Base-by-base conservation (phyloP, 2,888 invertebrate genomes). In the Margaritifera margaritifera region DNA sequence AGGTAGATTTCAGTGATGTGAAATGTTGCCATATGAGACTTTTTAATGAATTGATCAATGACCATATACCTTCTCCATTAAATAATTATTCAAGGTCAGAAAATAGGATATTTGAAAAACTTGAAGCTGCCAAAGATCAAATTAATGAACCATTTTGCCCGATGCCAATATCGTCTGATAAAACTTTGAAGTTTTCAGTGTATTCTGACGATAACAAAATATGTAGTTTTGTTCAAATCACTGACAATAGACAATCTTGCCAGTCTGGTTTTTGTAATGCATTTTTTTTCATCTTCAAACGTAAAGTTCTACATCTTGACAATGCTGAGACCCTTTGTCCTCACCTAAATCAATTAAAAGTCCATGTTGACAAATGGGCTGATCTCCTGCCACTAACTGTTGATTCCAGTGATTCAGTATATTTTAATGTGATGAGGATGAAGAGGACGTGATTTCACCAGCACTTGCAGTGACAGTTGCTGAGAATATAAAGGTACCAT, bases 1-100 rank as follows among this genome's bases (percentile, higher is more conserved):
- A 60, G n/a, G 50, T 60, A 50, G 42, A 60, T 60, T 20, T 50
- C 6, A 50, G 0, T 18, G 50, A 60, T 25, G 25, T 50, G 20
- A 60, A 50, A 31, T 60, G 60, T 20, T 60, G 50, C 50, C 50
- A 60, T 50, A 60, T 60, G n/a, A 27, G 60, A 60, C 50, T 50
- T 4, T 50, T 60, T 50, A 60, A 60, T 60, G 60, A 60, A 50
- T 20, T 60, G n/a, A 60, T 60, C 8, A n/a, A n/a, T 31, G 60
- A 60, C 60, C 42, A 60, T 31, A 8, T 60, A 50, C 60, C 42
- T 60, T 27, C 50, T 15, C 11, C 20, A 42, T 22, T 27, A 42
- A 31, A 18, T 60, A 31, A 31, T 19, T 42, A 19, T n/a, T 60
- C 60, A 20, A 27, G 50, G n/a, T 60, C 50, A 31, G 60, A 60